Base-by-base conservation (phyloP, 2,888 invertebrate genomes). In the Epirrhoe tristata region DNA sequence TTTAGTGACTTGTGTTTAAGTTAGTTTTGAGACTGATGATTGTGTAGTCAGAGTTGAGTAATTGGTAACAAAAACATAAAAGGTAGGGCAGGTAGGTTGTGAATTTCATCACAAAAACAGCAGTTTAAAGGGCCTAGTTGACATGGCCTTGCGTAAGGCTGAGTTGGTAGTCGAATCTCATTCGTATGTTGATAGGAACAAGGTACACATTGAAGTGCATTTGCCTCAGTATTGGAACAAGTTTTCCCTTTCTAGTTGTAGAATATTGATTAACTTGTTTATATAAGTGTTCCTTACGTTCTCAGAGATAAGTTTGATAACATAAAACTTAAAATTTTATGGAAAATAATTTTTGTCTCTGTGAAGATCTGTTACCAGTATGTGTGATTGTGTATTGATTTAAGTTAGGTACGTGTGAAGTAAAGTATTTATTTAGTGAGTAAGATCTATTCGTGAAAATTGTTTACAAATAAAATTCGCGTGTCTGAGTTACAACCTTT, bases 191-290 rank as follows among this genome's bases (percentile, higher is more conserved):
- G 34, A 6, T 63, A 48, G 39, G 3, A 14, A 43, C 70, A 74
- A 66, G 54, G 58, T 65, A 60, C 32, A 58, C 54, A 54, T 67
- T 70, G 32, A 59, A 66, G 59, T 68, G 71, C 63, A 71, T 70
- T 74, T 74, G 61, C 64, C 57, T 58, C 58, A 46, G 58, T 73
- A 62, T 57, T 14, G 59, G 34, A 66, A 63, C 62, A 50, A 56
- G 71, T 74, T 74, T 69, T 61, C 74, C 69, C 71, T 73, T 71
- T 73, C 64, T 57, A 66, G 58, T 24, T 16, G 58, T 59, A 71
- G 69, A 73, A 71, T 67, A 67, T 64, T 63, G 71, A 67, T 56
- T 62, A 71, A 73, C 74, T 70, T 54, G 66, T 61, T 61, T 51
- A 17, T 10, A 51, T 67, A 67, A 68, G 58, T 65, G 64, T 50